Percentiles rank a stretch among this genome's conserved stretches.
Conservation (phyloP, 2,888 invertebrate species). For the Trichopoda pennipes region DNA sequence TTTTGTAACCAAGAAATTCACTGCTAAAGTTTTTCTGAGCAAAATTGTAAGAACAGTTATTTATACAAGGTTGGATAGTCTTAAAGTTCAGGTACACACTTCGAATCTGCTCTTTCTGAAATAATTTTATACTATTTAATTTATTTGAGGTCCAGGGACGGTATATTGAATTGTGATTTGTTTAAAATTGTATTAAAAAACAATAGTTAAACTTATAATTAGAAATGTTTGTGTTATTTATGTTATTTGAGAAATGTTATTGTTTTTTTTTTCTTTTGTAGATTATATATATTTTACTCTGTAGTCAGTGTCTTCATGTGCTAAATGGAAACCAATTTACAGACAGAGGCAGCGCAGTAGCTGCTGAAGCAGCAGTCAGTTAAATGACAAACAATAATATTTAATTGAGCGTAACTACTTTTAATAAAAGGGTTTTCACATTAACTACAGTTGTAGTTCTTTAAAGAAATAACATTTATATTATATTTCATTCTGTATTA, state of each 20-base stretch:
- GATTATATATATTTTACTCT: conserved; percentile 31
- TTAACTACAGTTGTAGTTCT: conserved; percentile 16
- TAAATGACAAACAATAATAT: conserved; percentile 75
- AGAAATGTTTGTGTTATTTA: conserved; percentile 49
- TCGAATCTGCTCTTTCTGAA: too few species aligned
- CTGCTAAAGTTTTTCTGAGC: too few species aligned
- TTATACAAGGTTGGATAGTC: too few species aligned
- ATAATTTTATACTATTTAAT: too few species aligned
- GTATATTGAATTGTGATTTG: too few species aligned
- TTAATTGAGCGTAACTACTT: conserved; percentile 77
- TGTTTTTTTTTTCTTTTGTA: conserved; percentile 46
- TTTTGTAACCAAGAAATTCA: too few species aligned
- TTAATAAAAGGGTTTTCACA: conserved; percentile 69
- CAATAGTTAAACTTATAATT: conserved; percentile 40
- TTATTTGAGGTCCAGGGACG: too few species aligned
- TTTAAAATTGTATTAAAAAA: too few species aligned
- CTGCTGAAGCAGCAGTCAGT: conserved; percentile 30
- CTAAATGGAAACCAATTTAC: conserved; percentile 26
- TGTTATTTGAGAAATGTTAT: conserved; percentile 46
- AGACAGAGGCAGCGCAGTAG: background rate
- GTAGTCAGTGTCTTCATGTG: conserved; percentile 6
- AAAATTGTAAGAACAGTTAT: too few species aligned
- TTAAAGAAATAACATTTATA: background rate
- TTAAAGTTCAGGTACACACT: too few species aligned
- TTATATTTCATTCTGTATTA: conserved; percentile 11